Base-by-base conservation (phyloP, 2,888 invertebrate genomes). In the Nephrotoma appendiculata region DNA sequence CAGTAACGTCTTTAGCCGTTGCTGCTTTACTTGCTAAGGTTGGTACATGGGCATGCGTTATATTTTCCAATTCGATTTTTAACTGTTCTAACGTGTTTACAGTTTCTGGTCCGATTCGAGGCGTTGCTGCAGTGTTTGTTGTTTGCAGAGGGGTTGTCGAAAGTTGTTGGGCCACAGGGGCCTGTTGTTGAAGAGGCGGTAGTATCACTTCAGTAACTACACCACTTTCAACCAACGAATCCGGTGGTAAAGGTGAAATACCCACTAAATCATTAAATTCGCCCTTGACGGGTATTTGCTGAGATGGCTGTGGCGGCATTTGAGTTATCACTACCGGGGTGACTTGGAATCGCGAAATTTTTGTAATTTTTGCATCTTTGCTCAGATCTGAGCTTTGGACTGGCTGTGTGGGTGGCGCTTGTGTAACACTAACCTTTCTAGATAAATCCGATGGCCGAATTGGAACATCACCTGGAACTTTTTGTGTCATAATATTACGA, bases 1-100 rank as follows among this genome's bases (percentile, higher is more conserved):
- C 43, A 88, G 88, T 86, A 88, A 88, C n/a, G 85, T 87, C 87
- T 88, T 88, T 86, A 87, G 88, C 41, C 57, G 87, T 41, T 86
- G 89, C 43, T 89, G 89, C 84, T 88, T 88, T 31, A 86, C 45
- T 43, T 88, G 88, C 9, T 85, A 86, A 57, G 87, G 88, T 87
- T 5, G 88, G 87, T 5, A 92, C 92, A 89, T 93, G 92, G 4
- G 92, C 93, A 87, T 93, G 93, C 43, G 93, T 93, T 87, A 93
- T 92, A 88, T 93, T 93, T 88, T 93, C 93, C 52, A 93, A 89
- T 87, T 93, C 93, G 87, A 93, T 93, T 89, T 93, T 93, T 3
- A 93, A 89, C 88, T 93, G 93, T 88, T 93, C 93, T 57, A 93
- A 89, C 0, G 93, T 93, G 87, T 93, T 93, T 85, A 93, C 93